Base-by-base conservation (phyloP, 2,888 invertebrate genomes). In the Euplexia lucipara region DNA sequence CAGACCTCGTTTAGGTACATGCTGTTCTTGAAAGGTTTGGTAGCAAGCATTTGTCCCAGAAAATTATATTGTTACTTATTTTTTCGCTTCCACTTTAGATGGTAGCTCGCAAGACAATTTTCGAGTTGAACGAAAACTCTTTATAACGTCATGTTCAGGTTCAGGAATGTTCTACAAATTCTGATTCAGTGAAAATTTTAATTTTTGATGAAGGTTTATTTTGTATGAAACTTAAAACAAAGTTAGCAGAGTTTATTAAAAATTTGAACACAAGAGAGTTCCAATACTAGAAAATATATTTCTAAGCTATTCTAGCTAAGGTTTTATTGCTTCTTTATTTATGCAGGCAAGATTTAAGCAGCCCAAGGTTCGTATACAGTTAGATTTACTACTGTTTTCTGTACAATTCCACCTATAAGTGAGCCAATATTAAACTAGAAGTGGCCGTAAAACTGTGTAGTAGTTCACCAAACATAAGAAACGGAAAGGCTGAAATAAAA, bases 141-240 rank as follows among this genome's bases (percentile, higher is more conserved):
- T 68, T 68, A 48, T 14, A 32, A 39, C 44, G 39, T 54, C 39
- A 57, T 70, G 37, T 61, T 53, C 70, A 75, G 63, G 53, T 60
- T 66, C 57, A 66, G 60, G 75, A 79, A 78, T 76, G 69, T 80
- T 76, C 34, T 56, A 70, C 62, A 70, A 79, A 79, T 73, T 52
- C 64, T 47, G 53, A 68, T 77, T 70, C 66, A 74, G 75, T 62
- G 58, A 76, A 74, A 72, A 74, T 64, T 59, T 52, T 39, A 71
- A 76, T 75, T 77, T 81, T 76, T 79, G 72, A 78, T 79, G 61
- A 75, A 82, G 49, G 58, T 71, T 60, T 57, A 70, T 70, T 74
- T 80, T 82, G n/a, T 79, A 75, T 75, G 60, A 26, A 22, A 14
- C 45, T 71, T 26, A 48, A 61, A 70, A 63, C 54, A 48, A 60